Conservation (phyloP, 2,797 vertebrate genomes). For the Triplophysa bombifrons region DNA sequence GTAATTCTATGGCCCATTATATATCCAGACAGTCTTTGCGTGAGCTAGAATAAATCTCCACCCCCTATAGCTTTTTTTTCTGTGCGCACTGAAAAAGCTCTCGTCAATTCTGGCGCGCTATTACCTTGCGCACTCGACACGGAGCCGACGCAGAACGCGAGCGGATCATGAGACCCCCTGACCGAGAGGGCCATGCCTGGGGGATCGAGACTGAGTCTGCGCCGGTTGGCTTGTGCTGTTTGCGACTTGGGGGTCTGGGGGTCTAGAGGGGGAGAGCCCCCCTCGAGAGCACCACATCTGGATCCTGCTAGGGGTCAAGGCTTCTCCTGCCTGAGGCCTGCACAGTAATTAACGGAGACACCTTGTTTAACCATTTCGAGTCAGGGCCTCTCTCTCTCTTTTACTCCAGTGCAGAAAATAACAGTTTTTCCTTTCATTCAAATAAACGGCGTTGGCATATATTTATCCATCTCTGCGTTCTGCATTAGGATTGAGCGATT, state of each 20-base stretch:
- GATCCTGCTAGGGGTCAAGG: conserved; percentile 99
- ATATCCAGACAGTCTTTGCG: not conserved
- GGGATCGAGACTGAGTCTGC: conserved; percentile 76
- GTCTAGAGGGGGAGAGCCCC: conserved; percentile 71
- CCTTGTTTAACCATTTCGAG: conserved; percentile 92
- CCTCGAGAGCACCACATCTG: conserved; percentile 97
- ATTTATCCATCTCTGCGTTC: conserved; percentile 20
- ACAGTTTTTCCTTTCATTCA: conserved; percentile 51
- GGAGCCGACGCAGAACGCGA: conserved; percentile 74
- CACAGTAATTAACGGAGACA: conserved; percentile 95
- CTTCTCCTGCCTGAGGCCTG: conserved; percentile 95
- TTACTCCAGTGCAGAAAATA: conserved; percentile 64
- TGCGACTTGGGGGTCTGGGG: conserved; percentile 72
- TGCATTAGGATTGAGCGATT: not conserved
- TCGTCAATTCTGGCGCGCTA: conserved; percentile 81
- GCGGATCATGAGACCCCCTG: conserved; percentile 51
- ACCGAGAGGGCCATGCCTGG: conserved; percentile 61
- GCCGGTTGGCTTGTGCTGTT: conserved; percentile 76
- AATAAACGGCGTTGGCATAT: conserved; percentile 29
- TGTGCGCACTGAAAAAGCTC: conserved; percentile 78
- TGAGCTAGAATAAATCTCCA: conserved; percentile 9
- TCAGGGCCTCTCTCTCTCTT: conserved; percentile 57
- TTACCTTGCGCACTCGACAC: conserved; percentile 71
- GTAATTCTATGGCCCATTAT: not conserved
- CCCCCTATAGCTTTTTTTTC: conserved; percentile 59